phyloP scores from a whole-genome alignment of 2,797 vertebrate genomes.

The Spinibarbus caldwelli region DNA sequence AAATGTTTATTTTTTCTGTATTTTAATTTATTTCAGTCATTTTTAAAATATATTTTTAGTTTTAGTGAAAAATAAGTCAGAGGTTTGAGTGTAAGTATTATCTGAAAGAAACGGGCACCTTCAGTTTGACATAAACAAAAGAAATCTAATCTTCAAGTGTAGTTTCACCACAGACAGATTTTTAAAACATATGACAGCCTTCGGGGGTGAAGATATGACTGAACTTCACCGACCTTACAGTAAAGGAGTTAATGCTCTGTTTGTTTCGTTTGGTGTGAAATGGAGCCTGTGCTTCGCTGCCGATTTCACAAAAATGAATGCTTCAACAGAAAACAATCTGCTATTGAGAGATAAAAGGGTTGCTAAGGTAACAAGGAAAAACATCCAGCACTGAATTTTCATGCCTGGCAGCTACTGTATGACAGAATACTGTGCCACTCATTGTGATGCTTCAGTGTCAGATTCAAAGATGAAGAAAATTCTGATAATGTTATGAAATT shows the following conservation, averaged over 20 bases:
- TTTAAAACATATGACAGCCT: neutral
- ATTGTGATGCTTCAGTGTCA: neutral
- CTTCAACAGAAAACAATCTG: conserved; percentile 61
- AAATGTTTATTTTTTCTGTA: neutral
- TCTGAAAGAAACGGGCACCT: neutral
- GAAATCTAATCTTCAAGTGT: neutral
- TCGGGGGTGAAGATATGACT: conserved; percentile 3
- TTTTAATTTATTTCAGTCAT: neutral
- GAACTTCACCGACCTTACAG: neutral
- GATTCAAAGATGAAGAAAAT: neutral
- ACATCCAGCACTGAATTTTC: conserved; percentile 51
- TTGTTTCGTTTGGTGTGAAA: conserved; percentile 27
- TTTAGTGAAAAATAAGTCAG: neutral
- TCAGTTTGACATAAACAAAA: neutral
- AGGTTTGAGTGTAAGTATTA: neutral
- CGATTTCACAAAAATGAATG: conserved; percentile 60
- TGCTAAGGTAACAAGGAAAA: conserved; percentile 67
- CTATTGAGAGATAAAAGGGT: conserved; percentile 63
- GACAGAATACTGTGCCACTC: conserved; percentile 25
- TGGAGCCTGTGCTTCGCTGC: conserved; percentile 35
- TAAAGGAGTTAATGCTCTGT: conserved; percentile 12
- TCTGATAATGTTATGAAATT: neutral
- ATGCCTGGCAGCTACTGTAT: conserved; percentile 46
- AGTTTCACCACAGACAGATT: neutral
- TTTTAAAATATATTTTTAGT: neutral